A percentile compares a stretch with the other conserved stretches of the same genome.
phyloP scores from a whole-genome alignment of 2,888 invertebrate species.

The Sarcophaga variegata region DNA sequence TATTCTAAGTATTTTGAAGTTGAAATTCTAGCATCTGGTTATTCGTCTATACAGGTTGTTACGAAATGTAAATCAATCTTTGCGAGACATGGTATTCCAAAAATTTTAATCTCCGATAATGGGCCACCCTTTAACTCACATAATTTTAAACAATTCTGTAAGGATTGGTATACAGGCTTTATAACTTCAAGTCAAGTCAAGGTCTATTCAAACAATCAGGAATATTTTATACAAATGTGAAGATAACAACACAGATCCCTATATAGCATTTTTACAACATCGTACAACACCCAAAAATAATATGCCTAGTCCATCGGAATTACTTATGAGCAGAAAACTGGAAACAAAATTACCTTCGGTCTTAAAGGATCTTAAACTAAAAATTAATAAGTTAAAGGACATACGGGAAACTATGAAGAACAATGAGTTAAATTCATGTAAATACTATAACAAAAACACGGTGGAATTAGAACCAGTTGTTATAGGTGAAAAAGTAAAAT shows the following conservation, averaged over 20 bases:
- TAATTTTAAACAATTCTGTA: conserved; percentile 12
- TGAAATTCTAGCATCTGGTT: conserved; percentile 25
- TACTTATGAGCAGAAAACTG: conserved; percentile 61
- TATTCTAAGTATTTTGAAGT: conserved; percentile 35
- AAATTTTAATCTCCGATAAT: conserved; percentile 63
- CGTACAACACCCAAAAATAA: conserved; percentile 46
- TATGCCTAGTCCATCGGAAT: conserved; percentile 56
- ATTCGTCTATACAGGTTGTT: conserved; percentile 9
- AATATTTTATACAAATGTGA: conserved; percentile 55
- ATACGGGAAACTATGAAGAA: no score
- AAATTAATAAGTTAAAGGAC: background rate
- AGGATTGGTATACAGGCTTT: conserved; percentile 62
- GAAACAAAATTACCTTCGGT: conserved; percentile 39
- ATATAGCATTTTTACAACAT: conserved; percentile 52
- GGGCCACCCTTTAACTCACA: no score
- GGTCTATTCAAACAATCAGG: conserved; percentile 64
- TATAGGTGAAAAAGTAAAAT: background rate
- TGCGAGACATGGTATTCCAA: conserved; percentile 62
- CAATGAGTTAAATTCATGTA: no score
- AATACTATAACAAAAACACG: background rate
- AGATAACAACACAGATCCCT: conserved; percentile 52
- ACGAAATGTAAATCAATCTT: conserved; percentile 28
- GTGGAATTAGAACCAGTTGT: background rate
- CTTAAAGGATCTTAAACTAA: background rate
- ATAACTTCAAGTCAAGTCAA: conserved; percentile 43